phyloP scores from a whole-genome alignment of 2,797 vertebrate species.

The Cryptoprocta ferox region DNA sequence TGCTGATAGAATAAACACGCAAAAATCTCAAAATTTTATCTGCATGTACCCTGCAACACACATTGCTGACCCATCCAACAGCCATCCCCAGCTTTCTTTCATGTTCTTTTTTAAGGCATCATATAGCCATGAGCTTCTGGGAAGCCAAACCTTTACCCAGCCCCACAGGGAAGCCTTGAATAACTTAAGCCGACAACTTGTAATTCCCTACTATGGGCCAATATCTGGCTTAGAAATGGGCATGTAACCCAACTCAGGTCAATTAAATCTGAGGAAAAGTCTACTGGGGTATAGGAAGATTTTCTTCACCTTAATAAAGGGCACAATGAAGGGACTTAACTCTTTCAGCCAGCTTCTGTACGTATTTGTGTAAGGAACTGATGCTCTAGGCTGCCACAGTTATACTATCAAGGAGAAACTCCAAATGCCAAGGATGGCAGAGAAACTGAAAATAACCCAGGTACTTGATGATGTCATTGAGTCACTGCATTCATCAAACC shows the following conservation, averaged over 20 bases:
- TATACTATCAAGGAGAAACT: not conserved
- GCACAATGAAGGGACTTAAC: not conserved
- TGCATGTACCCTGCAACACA: not conserved
- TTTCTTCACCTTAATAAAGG: not conserved
- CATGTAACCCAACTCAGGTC: not conserved
- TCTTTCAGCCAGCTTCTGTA: not conserved
- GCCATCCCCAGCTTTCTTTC: not conserved
- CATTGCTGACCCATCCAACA: not conserved
- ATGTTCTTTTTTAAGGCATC: not conserved
- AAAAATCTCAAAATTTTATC: not conserved
- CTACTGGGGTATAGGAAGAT: not conserved
- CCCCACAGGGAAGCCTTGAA: not conserved
- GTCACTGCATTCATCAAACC: not conserved
- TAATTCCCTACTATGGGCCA: not conserved
- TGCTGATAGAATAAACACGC: not conserved
- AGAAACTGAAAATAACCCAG: not conserved
- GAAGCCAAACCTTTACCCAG: not conserved
- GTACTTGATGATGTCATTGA: not conserved
- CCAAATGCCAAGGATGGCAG: not conserved
- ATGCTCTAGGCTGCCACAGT: not conserved
- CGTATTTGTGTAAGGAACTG: not conserved
- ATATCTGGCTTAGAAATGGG: slow-evolving; percentile 13
- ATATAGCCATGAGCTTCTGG: not conserved
- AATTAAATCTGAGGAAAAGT: not conserved
- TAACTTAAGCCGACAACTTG: not conserved